Evolutionary conservation across 2,888 invertebrate species (phyloP), one percentile per base, ranked within the genome.

Genomic region (Cryptus viduatorius): DNA sequence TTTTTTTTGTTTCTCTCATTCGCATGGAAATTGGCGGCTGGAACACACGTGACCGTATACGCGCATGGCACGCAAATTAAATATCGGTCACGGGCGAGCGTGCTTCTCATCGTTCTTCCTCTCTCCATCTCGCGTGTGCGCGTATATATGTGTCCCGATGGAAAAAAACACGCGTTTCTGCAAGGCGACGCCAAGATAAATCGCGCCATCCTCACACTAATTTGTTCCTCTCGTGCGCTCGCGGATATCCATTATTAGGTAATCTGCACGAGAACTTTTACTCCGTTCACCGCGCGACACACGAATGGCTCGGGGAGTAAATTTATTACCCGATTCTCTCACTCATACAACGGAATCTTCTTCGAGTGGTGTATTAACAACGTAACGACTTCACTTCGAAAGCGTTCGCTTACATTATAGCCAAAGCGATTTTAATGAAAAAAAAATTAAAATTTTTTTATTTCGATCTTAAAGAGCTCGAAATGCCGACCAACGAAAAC

Each of bases 191-290:
- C 89, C 89, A 91, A 92, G 92, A 92, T 92, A 91, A 91, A 93
- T 91, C 90, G 91, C 87, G 59, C 81, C 78, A 69, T 76, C 31
- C 78, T 44, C 86, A 84, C 85, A 88, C 90, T 92, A 93, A 93
- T 93, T 93, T 92, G 90, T 90, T 91, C 90, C 90, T 89, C 90
- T 89, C 90, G 90, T 89, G 90, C 79, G 61, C 81, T 67, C 79
- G 75, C 90, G 89, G 88, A 90, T 92, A 91, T 92, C 90, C 92
- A 90, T 92, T 92, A 92, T 92, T 92, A 90, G 90, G 89, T 91
- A 89, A 89, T 90, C 89, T 79, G 83, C 90, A 87, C 89, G 89
- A 82, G 59, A 90, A 91, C 89, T 90, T 90, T 90, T 89, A 81
- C 85, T 46, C 79, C 68, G 42, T 50, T 81, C 73, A 82, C 79